Percentiles rank a stretch among this genome's conserved stretches.
phyloP scores from a whole-genome alignment of 2,797 vertebrate genomes.

The Scarus forsteni region DNA sequence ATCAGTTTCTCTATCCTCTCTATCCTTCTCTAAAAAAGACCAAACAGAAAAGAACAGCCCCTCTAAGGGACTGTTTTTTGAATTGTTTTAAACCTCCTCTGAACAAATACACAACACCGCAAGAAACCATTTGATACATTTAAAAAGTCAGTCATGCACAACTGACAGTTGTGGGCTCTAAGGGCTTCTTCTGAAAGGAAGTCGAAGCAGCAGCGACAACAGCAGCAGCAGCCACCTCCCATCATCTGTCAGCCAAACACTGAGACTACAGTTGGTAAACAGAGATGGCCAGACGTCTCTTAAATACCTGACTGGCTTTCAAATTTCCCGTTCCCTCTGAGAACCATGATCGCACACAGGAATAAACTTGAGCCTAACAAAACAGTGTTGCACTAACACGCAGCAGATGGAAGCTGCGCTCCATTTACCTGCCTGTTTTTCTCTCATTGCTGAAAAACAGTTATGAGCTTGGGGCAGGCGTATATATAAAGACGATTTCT shows the following conservation, averaged over 20 bases:
- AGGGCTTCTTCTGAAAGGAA: conserved; percentile 58
- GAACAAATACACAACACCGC: conserved; percentile 31
- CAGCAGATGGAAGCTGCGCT: conserved; percentile 79
- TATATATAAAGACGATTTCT: conserved; percentile 65
- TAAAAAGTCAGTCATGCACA: conserved; percentile 65
- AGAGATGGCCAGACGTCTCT: conserved; percentile 66
- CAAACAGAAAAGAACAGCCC: neutral
- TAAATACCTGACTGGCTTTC: conserved; percentile 59
- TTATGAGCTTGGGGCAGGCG: conserved; percentile 63
- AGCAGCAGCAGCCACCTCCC: conserved; percentile 38
- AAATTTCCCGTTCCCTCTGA: conserved; percentile 42
- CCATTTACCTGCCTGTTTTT: conserved; percentile 76
- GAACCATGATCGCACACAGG: conserved; percentile 61
- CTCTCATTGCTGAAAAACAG: conserved; percentile 71
- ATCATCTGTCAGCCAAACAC: conserved; percentile 72
- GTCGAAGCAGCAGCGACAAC: conserved; percentile 33
- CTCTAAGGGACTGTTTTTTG: neutral
- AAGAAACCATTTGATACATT: conserved; percentile 40
- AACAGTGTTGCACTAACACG: conserved; percentile 37
- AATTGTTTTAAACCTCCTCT: conserved; percentile 10
- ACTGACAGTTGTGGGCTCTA: conserved; percentile 71
- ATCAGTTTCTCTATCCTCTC: neutral
- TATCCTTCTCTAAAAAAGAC: too few relatives aligned
- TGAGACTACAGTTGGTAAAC: conserved; percentile 66
- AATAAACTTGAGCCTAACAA: conserved; percentile 60